These are phyloP conservation scores for Tachysurus vachellii DNA, from an alignment of 2,113 vertebrate genomes.

Conservation along the genomic window DNA sequence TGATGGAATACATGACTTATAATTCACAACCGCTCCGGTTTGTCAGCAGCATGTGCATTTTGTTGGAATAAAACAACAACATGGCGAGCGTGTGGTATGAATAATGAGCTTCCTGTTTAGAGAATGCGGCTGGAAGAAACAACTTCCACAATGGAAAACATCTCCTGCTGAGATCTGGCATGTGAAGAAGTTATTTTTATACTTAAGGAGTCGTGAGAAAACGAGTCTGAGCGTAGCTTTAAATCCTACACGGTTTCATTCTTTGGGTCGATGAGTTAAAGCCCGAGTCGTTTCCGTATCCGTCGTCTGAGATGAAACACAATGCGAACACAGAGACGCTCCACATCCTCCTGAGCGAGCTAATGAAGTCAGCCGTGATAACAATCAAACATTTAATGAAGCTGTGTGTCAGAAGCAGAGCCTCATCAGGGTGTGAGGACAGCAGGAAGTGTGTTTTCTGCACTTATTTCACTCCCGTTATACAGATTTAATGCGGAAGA, in stretches of 20 bases:
- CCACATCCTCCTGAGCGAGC: neutral
- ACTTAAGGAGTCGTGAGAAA: neutral
- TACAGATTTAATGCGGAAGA: neutral
- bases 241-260: neutral
- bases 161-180: neutral
- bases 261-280: neutral
- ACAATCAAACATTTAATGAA: conserved; percentile 27
- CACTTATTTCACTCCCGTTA: conserved; percentile 16
- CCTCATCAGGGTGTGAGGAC: neutral
- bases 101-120: conserved; percentile 13
- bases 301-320: neutral
- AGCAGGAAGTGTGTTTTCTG: neutral
- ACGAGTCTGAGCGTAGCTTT: neutral
- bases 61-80: neutral
- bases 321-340: neutral
- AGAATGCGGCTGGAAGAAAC: neutral
- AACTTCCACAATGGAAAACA: neutral
- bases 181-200: neutral
- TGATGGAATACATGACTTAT: neutral
- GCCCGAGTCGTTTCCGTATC: neutral
- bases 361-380: conserved; percentile 16
- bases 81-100: neutral
- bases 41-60: neutral
- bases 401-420: conserved; percentile 15
- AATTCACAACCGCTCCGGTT: neutral